phyloP scores from a whole-genome alignment of 2,113 vertebrate genomes.

The human (Homo sapiens) region GRCh38 chr4:26582501-26583000 shows the following conservation, averaged over 20 bases:
- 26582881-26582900: neutral
- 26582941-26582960: neutral
- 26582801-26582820: neutral
- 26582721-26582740: neutral
- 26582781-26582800: neutral
- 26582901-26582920: neutral
- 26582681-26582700: neutral
- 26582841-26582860: neutral
- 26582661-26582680: neutral
- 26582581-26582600: neutral
- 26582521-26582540: neutral
- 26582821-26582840: neutral
- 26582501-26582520: neutral
- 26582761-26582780: slow-evolving; percentile 24
- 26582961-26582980: neutral
- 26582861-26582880: neutral
- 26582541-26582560: neutral
- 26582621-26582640: neutral
- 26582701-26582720: neutral
- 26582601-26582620: neutral
- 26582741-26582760: neutral
- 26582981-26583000: neutral
- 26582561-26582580: neutral
- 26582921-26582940: neutral
- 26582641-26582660: neutral